Base-by-base conservation (phyloP, 2,113 vertebrate genomes). In the Upupa epops region DNA sequence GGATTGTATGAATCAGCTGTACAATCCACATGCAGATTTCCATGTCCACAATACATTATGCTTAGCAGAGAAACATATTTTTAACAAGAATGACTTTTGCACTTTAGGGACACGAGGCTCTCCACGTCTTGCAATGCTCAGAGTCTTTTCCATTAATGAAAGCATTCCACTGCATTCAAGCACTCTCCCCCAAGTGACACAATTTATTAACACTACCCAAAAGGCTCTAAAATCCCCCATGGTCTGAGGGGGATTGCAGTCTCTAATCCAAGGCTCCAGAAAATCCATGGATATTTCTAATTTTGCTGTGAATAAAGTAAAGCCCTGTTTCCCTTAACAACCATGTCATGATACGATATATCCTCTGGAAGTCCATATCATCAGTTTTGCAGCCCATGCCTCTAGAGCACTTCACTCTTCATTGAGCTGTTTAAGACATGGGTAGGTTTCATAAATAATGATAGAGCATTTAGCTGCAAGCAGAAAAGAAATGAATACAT, bases 21-120 rank as follows among this genome's bases (percentile, higher is more conserved):
- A 70, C 92, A 96, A 95, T 88, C 72, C 64, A 74, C 64, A 76
- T 3, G 13, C 36, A 91, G 64, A 80, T 85, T 95, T 77, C 48
- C 36, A 88, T 77, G 83, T 90, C 28, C 72, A 74, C 60, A 74
- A 74, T 25, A n/a, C 5, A 58, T 68, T 89, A 32, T 17, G 21
- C 8, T 59, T 51, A 45, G 31, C 31, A 75, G 40, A 81, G 81
- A 77, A 45, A 52, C 10, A 37, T 20, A 34, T 24, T 77, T 85
- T 83, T 70, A 77, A 78, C 20, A 87, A 72, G 68, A 86, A 65
- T 11, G 8, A 40, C 51, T 90, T 82, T 37, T 40, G 36, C 45
- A 65, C n/a, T 64, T n/a, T 65, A 34, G 54, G 68, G 42, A 79
- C 36, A 25, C 0, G 1, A 79, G 73, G n/a, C 18, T 92, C 93